These are phyloP conservation scores for Tipula confusa DNA, from an alignment of 2,888 invertebrate genomes.

Conservation along the genomic window DNA sequence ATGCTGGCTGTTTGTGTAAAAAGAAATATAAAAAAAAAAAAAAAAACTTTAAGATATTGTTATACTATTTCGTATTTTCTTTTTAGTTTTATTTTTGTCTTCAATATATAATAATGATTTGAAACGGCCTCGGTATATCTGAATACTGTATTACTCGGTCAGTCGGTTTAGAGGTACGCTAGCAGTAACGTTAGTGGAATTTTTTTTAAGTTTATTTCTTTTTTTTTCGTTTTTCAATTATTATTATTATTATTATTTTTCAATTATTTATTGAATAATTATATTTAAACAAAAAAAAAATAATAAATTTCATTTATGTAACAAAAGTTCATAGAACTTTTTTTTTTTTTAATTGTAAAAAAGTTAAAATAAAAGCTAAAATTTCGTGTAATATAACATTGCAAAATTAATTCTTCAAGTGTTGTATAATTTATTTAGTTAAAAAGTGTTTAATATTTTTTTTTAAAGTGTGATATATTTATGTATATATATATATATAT, in stretches of 20 bases:
- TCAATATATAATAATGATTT: constrained; percentile 30
- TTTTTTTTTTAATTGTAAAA: not conserved
- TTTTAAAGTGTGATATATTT: constrained; percentile 13
- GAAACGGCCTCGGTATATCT: constrained; percentile 31
- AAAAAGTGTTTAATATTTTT: not conserved
- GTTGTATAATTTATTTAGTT: not conserved
- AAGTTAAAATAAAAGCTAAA: not conserved
- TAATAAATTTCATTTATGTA: not conserved
- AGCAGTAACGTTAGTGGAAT: constrained; percentile 37
- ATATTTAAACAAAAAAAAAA: not conserved
- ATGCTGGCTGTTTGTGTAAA: constrained; percentile 1
- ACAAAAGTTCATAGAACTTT: not conserved
- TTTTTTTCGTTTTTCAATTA: constrained; percentile 36
- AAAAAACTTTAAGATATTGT: constrained; percentile 27
- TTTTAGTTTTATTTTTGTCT: constrained; percentile 21
- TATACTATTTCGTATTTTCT: constrained; percentile 21
- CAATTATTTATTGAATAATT: constrained; percentile 5
- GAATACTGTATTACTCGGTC: constrained; percentile 51
- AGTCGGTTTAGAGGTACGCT: constrained; percentile 49
- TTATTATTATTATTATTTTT: constrained; percentile 32
- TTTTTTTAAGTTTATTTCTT: constrained; percentile 36
- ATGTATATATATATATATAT: too few species aligned
- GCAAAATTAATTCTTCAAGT: not conserved
- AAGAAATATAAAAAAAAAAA: not conserved
- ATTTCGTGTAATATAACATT: not conserved